Percentiles rank a stretch among this genome's conserved stretches.
phyloP scores from a whole-genome alignment of 2,113 vertebrate species.

The Anguilla rostrata region DNA sequence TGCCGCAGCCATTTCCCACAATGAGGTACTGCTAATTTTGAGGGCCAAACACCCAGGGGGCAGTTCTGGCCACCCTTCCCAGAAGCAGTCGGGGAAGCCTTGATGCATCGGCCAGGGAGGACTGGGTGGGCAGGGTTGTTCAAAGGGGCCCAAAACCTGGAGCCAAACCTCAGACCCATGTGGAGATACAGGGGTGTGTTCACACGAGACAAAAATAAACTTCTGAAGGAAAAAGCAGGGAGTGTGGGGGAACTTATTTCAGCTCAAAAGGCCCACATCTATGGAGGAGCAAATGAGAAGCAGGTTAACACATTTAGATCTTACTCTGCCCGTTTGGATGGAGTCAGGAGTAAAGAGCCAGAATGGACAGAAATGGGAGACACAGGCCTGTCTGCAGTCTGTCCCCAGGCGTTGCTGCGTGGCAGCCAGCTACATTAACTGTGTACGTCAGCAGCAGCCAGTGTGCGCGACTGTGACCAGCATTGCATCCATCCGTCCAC shows the following conservation, averaged over 20 bases:
- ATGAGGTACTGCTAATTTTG: not conserved
- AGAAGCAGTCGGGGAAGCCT: not conserved
- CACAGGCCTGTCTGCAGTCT: not conserved
- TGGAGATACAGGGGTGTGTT: not conserved
- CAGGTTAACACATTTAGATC: not conserved
- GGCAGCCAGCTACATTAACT: not conserved
- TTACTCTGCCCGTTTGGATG: not conserved
- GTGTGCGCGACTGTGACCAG: not conserved
- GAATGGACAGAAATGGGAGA: not conserved
- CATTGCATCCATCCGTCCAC: not conserved
- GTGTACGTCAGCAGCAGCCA: not conserved
- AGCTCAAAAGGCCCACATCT: not conserved
- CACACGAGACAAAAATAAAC: not conserved
- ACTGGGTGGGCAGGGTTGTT: not conserved
- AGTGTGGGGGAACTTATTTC: not conserved
- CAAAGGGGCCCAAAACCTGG: not conserved
- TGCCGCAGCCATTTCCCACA: not conserved
- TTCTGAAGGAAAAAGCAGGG: not conserved
- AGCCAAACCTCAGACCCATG: not conserved
- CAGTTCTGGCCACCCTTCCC: not conserved
- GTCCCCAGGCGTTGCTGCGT: not conserved
- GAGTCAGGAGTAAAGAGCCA: conserved; percentile 51
- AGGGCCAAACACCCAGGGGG: not conserved
- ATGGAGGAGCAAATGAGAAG: not conserved
- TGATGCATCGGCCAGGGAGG: no score